Conservation (phyloP, 2,113 vertebrate genomes). For the Lepisosteus osseus region DNA sequence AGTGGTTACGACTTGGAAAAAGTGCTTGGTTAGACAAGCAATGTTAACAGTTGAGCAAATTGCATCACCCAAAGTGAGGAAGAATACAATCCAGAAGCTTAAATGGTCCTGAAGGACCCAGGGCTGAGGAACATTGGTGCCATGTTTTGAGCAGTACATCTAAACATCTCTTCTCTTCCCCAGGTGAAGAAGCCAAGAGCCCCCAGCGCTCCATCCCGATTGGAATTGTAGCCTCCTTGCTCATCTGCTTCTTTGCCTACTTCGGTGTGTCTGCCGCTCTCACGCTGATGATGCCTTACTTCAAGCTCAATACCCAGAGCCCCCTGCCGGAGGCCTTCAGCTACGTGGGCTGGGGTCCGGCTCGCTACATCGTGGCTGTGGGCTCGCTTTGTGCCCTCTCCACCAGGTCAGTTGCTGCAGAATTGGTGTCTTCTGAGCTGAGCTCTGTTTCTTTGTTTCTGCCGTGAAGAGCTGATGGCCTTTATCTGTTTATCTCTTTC, state of each 20-base stretch:
- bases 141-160: background rate
- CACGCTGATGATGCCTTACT: constrained; percentile 96
- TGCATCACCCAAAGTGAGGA: too few species aligned
- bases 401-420: constrained; percentile 70
- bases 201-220: constrained; percentile 88
- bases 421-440: background rate
- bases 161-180: background rate
- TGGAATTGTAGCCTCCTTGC: constrained; percentile 86
- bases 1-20: too few species aligned
- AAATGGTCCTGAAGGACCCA: too few species aligned
- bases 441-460: background rate
- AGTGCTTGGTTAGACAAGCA: too few species aligned
- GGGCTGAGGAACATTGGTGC: too few species aligned
- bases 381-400: constrained; percentile 94
- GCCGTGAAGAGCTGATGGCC: background rate
- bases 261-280: constrained; percentile 89
- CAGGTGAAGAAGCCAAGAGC: constrained; percentile 93
- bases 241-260: constrained; percentile 91
- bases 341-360: constrained; percentile 77
- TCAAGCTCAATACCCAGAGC: constrained; percentile 75
- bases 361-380: constrained; percentile 82
- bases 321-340: constrained; percentile 89
- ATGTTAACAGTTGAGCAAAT: too few species aligned
- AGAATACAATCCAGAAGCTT: too few species aligned
- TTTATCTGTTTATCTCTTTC: constrained; percentile 5